phyloP scores from a whole-genome alignment of 2,113 vertebrate species.

The Crotophaga sulcirostris region DNA sequence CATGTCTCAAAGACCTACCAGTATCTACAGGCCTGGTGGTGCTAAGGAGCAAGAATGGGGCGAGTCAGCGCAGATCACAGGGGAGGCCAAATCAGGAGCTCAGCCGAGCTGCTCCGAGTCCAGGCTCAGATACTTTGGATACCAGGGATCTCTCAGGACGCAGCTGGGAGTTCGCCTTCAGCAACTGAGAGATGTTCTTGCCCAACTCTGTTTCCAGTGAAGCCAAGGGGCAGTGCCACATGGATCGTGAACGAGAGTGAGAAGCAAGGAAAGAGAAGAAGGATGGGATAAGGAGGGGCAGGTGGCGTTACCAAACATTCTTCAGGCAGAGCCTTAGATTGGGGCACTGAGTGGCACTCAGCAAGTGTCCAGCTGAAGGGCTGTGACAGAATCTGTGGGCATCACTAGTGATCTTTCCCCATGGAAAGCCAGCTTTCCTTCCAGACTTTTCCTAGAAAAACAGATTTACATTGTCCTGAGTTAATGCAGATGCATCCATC shows the following conservation, averaged over 20 bases:
- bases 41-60: not conserved
- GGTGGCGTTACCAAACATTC: not conserved
- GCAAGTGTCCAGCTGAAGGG: not conserved
- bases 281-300: not conserved
- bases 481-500: conserved; percentile 63
- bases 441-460: conserved; percentile 5
- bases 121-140: fast-evolving
- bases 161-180: not conserved
- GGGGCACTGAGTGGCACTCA: not conserved
- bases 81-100: not conserved
- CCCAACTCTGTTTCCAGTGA: not conserved
- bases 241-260: not conserved
- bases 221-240: not conserved
- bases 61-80: not conserved
- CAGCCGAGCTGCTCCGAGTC: not conserved
- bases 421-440: conserved; percentile 21
- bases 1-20: not conserved
- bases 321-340: not conserved
- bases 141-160: not conserved
- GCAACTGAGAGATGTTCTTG: not conserved
- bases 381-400: not conserved
- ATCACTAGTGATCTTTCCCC: not conserved
- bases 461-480: conserved; percentile 44
- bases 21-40: not conserved
- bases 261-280: not conserved